Base-by-base conservation (phyloP, 2,888 invertebrate species). In the Caenorhabditis zanzibari region DNA sequence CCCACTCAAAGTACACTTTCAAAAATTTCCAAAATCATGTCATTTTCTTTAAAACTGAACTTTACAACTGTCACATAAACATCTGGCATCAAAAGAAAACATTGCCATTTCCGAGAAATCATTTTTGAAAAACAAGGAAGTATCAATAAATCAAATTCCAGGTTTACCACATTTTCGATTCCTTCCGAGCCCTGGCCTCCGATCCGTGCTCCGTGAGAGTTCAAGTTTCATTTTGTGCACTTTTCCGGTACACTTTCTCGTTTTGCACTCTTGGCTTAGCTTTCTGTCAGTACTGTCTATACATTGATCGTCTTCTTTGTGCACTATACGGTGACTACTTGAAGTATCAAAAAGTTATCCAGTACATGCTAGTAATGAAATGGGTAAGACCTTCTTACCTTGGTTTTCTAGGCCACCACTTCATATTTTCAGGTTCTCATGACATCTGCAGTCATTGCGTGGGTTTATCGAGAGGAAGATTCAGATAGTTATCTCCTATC, bases 201-300 rank as follows among this genome's bases (percentile, higher is more conserved):
- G 16, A 71, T 26, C 79, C 79, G 5, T 79, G 79, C 44, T 71
- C 24, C n/a, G 71, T 79, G 6, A 41, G 71, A 26, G 63, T 61
- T 16, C 35, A 63, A 64, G 71, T 79, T 9, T 64, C 63, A 4
- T 71, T 64, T 22, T 79, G 79, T 54, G 79, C 79, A 47, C 71
- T 54, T 2, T 79, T 71, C 58, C 79, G 79, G 5, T 71, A 79
- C 64, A 79, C 71, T 0, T 79, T 52, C 64, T 71, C 79, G 0
- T 79, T 79, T 16, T 79, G 79, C 49, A 71, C 64, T 4, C 32
- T 79, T 24, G 61, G 69, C 14, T 35, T 79, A 32, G 71, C 79
- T 14, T 52, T 71, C 12, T 79, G 79, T 12, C 71, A 71, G 49
- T 79, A 79, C 32, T 79, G 79, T 26, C n/a, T 79, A n/a, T 79